Conservation (phyloP, 1,140 invertebrate genomes). For the Heliconius melpomene region DNA sequence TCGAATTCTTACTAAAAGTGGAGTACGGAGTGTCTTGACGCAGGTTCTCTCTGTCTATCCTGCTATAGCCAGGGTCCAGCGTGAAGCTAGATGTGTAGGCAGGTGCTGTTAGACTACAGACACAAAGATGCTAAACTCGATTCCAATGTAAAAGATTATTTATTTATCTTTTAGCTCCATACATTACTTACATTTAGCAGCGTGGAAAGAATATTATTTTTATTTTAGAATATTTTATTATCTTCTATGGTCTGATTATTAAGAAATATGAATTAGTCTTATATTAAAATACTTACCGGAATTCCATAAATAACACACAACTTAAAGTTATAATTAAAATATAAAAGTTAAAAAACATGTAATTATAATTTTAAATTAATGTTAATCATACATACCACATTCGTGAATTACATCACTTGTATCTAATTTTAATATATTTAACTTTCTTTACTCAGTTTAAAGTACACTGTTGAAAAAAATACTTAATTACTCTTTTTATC, state of each 20-base stretch:
- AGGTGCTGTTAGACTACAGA: background rate
- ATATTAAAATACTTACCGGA: background rate
- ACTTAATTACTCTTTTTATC: conserved; percentile 5
- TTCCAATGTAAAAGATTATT: background rate
- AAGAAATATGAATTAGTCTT: background rate
- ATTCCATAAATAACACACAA: background rate
- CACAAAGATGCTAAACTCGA: background rate
- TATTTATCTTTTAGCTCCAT: background rate
- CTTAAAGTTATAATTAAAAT: background rate
- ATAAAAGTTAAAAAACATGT: background rate
- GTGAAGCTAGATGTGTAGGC: background rate
- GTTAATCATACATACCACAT: background rate
- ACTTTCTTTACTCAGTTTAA: background rate
- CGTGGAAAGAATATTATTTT: no score
- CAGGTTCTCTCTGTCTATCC: no score
- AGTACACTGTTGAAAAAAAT: background rate
- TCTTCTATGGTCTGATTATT: background rate
- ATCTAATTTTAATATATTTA: background rate
- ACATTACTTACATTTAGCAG: no score
- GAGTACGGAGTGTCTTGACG: no score
- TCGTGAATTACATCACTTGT: background rate
- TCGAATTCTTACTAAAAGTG: no score
- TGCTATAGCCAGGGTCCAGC: no score
- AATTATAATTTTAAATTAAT: conserved; percentile 3
- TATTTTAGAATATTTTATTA: background rate